Evolutionary conservation across 37 sponge, comb jelly and placozoan genomes (phyloP).

Genomic region (Ianthella basta): DNA sequence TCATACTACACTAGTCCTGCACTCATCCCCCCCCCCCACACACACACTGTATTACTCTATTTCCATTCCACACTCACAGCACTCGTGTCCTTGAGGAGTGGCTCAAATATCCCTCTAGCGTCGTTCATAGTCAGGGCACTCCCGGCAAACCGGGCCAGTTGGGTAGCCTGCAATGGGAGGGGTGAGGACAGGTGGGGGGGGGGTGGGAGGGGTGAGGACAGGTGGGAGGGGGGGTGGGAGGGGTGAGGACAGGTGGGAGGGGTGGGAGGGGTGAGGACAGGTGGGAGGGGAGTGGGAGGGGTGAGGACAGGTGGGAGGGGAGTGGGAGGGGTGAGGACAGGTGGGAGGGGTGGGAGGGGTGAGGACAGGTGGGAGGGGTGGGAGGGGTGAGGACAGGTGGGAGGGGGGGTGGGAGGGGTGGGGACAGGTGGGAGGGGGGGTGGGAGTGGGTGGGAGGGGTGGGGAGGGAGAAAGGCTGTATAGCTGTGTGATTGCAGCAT

Average conservation of each 20-base stretch:
- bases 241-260: neutral
- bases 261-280: neutral
- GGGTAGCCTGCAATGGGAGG: slow-evolving; percentile 12
- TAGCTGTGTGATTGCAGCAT: neutral
- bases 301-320: neutral
- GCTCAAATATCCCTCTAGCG: slow-evolving; percentile 47
- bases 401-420: neutral
- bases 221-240: too few relatives aligned
- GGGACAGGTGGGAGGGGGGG: too few relatives aligned
- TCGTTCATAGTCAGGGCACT: slow-evolving; percentile 44
- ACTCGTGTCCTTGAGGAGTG: slow-evolving; percentile 55
- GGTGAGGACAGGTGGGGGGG: neutral
- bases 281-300: neutral
- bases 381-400: neutral
- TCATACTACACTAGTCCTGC: neutral
- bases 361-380: too few relatives aligned
- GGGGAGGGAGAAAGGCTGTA: neutral
- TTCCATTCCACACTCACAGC: slow-evolving; percentile 26
- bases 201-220: neutral
- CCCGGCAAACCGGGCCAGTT: slow-evolving; percentile 30
- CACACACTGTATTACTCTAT: too few relatives aligned
- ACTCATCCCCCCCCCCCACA: neutral
- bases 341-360: too few relatives aligned
- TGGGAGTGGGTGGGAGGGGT: too few relatives aligned
- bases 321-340: neutral